Conservation (phyloP, 1,140 invertebrate genomes). For the Dendroctonus ponderosae region DNA sequence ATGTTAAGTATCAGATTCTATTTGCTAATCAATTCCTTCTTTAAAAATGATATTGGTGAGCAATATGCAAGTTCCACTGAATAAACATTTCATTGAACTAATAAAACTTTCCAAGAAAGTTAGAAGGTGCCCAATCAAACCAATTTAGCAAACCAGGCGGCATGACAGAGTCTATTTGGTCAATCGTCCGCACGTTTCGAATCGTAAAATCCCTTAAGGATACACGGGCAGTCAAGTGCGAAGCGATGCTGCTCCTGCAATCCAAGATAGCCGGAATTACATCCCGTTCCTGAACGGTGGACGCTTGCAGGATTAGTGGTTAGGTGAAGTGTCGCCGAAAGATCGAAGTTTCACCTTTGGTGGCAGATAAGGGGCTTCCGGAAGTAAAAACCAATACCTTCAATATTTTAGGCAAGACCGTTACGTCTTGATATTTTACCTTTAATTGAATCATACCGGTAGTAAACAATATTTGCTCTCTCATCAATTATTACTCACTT, state of each 20-base stretch:
- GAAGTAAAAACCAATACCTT: slow-evolving; percentile 1
- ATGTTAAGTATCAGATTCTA: too few species aligned
- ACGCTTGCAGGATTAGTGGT: slow-evolving; percentile 31
- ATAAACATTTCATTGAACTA: neutral
- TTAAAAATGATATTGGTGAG: too few species aligned
- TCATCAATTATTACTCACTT: too few species aligned
- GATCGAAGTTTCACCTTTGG: slow-evolving; percentile 32
- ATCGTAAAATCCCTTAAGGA: slow-evolving; percentile 30
- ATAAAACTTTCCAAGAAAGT: slow-evolving; percentile 1
- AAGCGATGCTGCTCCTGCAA: slow-evolving; percentile 32
- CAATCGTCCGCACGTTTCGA: slow-evolving; percentile 27
- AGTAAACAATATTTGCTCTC: too few species aligned
- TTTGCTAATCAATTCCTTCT: too few species aligned
- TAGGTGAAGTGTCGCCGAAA: slow-evolving; percentile 31
- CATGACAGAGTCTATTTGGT: slow-evolving; percentile 24
- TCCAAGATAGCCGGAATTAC: slow-evolving; percentile 34
- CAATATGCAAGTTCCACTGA: too few species aligned
- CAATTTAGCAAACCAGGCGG: slow-evolving; percentile 18
- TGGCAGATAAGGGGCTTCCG: slow-evolving; percentile 22
- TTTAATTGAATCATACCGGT: too few species aligned
- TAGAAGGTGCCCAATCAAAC: slow-evolving; percentile 8
- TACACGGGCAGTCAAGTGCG: slow-evolving; percentile 24
- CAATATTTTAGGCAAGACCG: slow-evolving; percentile 5
- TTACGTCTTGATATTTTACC: too few species aligned
- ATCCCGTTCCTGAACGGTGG: slow-evolving; percentile 32